Evolutionary conservation across 2,113 vertebrate genomes (phyloP).

Genomic region (Sinosuthora webbiana): DNA sequence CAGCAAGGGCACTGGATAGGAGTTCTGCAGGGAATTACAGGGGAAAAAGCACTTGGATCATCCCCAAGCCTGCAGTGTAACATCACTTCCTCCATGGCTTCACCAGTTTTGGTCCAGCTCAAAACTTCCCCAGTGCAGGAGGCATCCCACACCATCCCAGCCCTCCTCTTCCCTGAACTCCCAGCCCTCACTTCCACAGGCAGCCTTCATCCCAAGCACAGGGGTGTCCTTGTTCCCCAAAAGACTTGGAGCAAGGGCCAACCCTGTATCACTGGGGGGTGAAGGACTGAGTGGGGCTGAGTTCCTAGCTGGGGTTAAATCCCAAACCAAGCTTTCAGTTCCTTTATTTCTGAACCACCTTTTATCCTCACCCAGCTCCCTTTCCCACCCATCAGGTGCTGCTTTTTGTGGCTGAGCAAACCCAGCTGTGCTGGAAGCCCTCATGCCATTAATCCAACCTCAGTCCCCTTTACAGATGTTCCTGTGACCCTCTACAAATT

Average conservation of each 20-base stretch:
- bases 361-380: not conserved
- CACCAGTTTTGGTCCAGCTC: not conserved
- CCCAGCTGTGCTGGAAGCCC: not conserved
- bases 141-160: not conserved
- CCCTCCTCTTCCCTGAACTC: not conserved
- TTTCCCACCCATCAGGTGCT: not conserved
- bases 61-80: not conserved
- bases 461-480: not conserved
- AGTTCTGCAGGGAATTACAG: not conserved
- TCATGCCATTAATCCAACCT: not conserved
- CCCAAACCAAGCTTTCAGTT: not conserved
- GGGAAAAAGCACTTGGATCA: not conserved
- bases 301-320: not conserved
- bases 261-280: fast-evolving
- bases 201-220: not conserved
- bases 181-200: not conserved
- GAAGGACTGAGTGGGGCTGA: not conserved
- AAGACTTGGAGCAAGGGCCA: fast-evolving
- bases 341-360: not conserved
- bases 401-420: not conserved
- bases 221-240: not conserved
- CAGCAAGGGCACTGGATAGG: not conserved
- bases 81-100: not conserved
- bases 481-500: not conserved
- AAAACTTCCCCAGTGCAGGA: not conserved